Percentiles rank a stretch among this genome's conserved stretches.
Evolutionary conservation across 2,888 invertebrate species (phyloP).

Genomic region (Eilema griseolum): DNA sequence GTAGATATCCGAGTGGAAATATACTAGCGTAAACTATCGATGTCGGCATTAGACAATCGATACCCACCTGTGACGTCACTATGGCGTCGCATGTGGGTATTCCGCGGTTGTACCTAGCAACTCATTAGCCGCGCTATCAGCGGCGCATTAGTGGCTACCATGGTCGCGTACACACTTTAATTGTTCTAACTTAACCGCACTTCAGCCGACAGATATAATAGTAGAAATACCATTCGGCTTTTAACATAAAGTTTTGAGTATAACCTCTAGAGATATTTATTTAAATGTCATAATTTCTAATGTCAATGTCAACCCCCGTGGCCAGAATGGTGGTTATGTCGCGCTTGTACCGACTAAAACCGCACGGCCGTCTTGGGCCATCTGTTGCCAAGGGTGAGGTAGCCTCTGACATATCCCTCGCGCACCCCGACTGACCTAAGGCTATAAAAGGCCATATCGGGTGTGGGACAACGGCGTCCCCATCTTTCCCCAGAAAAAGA

Average conservation of each 20-base stretch:
- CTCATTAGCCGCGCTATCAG: conserved; percentile 76
- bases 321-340: no score
- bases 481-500: no score
- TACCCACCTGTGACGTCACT: conserved; percentile 51
- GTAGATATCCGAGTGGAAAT: no score
- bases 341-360: no score
- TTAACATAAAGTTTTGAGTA: not conserved
- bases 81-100: conserved; percentile 69
- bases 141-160: conserved; percentile 69
- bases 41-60: not conserved
- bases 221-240: conserved; percentile 3
- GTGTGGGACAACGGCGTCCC: no score
- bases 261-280: not conserved
- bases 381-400: no score
- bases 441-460: no score
- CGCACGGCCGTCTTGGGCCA: no score
- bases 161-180: conserved; percentile 65
- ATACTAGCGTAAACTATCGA: no score
- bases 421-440: no score
- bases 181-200: conserved; percentile 73
- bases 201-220: conserved; percentile 4
- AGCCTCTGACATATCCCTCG: no score
- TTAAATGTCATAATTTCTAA: not conserved
- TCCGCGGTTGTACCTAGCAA: conserved; percentile 76
- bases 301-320: no score